A percentile compares a stretch with the other conserved stretches of the same genome.
Conservation (phyloP, 1,140 invertebrate species). For the Drosophila elegans region DNA sequence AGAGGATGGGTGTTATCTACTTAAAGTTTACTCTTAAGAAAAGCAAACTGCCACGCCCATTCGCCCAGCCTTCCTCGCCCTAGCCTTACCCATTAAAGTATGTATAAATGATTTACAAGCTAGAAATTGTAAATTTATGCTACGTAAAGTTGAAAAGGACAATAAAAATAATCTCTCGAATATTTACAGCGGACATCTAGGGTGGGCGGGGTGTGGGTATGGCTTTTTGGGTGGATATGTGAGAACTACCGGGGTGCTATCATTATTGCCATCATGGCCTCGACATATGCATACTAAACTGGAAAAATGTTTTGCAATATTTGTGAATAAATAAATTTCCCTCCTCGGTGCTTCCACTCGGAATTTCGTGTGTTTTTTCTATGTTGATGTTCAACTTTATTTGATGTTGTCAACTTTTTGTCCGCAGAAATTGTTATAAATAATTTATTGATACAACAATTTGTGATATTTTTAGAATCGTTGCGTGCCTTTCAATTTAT, state of each 20-base stretch:
- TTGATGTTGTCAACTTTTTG: constrained; percentile 55
- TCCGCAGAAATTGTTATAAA: constrained; percentile 64
- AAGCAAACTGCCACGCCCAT: constrained; percentile 24
- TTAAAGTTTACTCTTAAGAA: constrained; percentile 27
- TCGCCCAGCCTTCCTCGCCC: not conserved
- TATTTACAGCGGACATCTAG: constrained; percentile 46
- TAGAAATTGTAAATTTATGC: constrained; percentile 61
- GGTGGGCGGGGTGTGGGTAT: constrained; percentile 16
- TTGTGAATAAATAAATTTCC: constrained; percentile 27
- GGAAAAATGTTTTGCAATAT: constrained; percentile 61
- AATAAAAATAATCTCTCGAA: constrained; percentile 56
- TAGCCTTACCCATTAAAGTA: constrained; percentile 24
- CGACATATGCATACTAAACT: constrained; percentile 58
- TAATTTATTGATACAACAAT: constrained; percentile 70
- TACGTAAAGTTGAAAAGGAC: constrained; percentile 53
- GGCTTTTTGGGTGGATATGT: constrained; percentile 44
- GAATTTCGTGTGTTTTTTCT: constrained; percentile 17
- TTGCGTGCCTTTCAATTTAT: constrained; percentile 59
- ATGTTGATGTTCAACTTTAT: constrained; percentile 42
- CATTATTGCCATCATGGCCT: constrained; percentile 40
- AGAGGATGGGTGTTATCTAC: constrained; percentile 30
- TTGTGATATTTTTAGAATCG: constrained; percentile 66
- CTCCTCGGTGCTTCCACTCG: constrained; percentile 6
- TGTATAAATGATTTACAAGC: constrained; percentile 48
- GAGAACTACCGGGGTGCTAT: constrained; percentile 56